Base-by-base conservation (phyloP, 2,113 vertebrate species). In the Toxostoma redivivum region DNA sequence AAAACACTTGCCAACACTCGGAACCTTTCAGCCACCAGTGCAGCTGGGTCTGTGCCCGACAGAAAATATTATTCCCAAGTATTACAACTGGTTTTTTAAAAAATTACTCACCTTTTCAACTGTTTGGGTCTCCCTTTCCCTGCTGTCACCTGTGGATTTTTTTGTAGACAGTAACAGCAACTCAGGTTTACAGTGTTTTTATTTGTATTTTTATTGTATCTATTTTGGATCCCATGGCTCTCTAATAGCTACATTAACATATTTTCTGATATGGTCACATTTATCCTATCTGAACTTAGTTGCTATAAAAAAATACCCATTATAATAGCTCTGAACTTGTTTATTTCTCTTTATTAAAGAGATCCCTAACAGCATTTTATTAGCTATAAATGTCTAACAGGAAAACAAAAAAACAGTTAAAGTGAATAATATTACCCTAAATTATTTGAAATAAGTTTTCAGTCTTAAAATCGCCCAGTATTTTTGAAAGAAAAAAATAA, bases 11-110 rank as follows among this genome's bases (percentile, higher is more conserved):
- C 7, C n/a, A 42, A 21, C 17, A 18, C 8, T 2, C 42, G 16
- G 35, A 25, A 28, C 15, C 12, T 15, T 37, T 9, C 28, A 77
- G 53, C 24, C 15, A 1, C 10, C 38, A 3, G 28, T 12, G 27
- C 45, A 70, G 60, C 25, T 8, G 64, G 24, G 40, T 25, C 30
- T 0, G 2, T 5, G 12, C 20, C 0, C 0, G 7, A 4, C 37
- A 62, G 30, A 28, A 82, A 57, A 5, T 15, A 33, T 7, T 48
- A 38, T 14, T 72, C 11, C 4, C 19, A 61, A 51, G 3, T 20
- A 31, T 27, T 57, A 28, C 19, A 92, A 58, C 3, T 31, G 4
- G 3, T n/a, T 37, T 40, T 28, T 23, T 1, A 47, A 38, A 33
- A 37, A 24, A 28, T 24, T 15, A 81, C 65, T 73, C 14, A 35